Base-by-base conservation (phyloP, 2,113 vertebrate species). In the Oenanthe melanoleuca region DNA sequence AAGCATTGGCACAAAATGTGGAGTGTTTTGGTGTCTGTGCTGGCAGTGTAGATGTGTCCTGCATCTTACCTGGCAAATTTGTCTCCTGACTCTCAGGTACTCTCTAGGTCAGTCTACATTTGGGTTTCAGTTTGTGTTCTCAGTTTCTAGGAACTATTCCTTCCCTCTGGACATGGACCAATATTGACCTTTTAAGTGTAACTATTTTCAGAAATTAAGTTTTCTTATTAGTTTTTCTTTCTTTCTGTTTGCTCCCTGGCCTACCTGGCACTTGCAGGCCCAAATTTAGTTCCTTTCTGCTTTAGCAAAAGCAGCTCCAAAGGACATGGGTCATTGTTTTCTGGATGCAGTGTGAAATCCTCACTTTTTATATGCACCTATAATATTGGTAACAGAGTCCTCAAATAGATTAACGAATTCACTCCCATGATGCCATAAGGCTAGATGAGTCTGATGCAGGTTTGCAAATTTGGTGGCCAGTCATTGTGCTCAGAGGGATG, bases 311-410 rank as follows among this genome's bases (percentile, higher is more conserved):
- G 33, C 71, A 42, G 11, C 24, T 92, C 29, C 20, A 20, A 42
- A 79, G 29, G 45, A 21, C 23, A 2, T 19, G 11, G 40, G 2
- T n/a, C 8, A 9, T 5, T 56, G 14, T 33, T 81, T 42, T 52
- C 24, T 56, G 44, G 21, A 16, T 59, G 38, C 14, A 33, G 14
- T 0, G 1, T 49, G 28, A 67, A 65, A 31, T 61, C n/a, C 17
- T 86, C 55, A 57, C 19, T n/a, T 70, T 42, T 67, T 3, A 1
- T 37, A 20, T 21, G 8, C 8, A 42, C 0, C 20, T 57, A 2
- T 23, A 40, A 7, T 45, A 6, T 42, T 57, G 33, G 23, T n/a
- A 40, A 59, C 5, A 1, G 8, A 78, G 28, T 81, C 12, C 33
- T 70, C 34, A 47, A 15, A 7, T 38, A 23, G 18, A 37, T 28